phyloP scores from a whole-genome alignment of 2,888 invertebrate genomes.

The Cheilosia variabilis region DNA sequence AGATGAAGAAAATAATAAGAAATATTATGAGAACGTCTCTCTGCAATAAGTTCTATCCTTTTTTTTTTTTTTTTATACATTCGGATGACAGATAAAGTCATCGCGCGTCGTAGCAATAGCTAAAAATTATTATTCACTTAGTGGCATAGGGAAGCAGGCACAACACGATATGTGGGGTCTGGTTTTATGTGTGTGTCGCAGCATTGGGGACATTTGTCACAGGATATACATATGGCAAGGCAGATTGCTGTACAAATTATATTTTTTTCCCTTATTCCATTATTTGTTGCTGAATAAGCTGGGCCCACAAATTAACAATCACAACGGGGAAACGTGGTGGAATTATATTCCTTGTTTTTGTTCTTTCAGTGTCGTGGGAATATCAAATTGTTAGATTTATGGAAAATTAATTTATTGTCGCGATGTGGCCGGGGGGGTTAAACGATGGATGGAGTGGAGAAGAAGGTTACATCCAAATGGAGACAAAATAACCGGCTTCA shows the following conservation, averaged over 20 bases:
- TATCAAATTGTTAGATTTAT: slow-evolving; percentile 69
- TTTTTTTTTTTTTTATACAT: slow-evolving; percentile 59
- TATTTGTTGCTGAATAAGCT: slow-evolving; percentile 64
- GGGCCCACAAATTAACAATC: slow-evolving; percentile 68
- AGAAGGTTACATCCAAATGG: too few species aligned
- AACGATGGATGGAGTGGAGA: too few species aligned
- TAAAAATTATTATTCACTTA: slow-evolving; percentile 75
- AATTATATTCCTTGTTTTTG: not conserved
- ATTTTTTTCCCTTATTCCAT: slow-evolving; percentile 17
- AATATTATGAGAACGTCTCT: slow-evolving; percentile 67
- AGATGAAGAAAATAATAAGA: slow-evolving; percentile 41
- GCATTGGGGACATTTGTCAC: slow-evolving; percentile 64
- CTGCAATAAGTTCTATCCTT: slow-evolving; percentile 64
- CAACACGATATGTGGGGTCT: slow-evolving; percentile 14
- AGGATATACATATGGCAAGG: slow-evolving; percentile 37
- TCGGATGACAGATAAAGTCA: slow-evolving; percentile 70
- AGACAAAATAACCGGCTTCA: too few species aligned
- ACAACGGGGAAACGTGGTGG: slow-evolving; percentile 57
- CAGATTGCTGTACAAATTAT: slow-evolving; percentile 67
- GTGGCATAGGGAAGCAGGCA: slow-evolving; percentile 36
- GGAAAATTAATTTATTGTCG: slow-evolving; percentile 60
- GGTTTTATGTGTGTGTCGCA: not conserved
- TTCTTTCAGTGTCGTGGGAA: slow-evolving; percentile 42
- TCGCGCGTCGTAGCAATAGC: slow-evolving; percentile 57
- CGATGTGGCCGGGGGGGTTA: not conserved